Evolutionary conservation across 2,113 vertebrate genomes (phyloP), one percentile per base, ranked within the genome.

Genomic region (Anguilla rostrata): DNA sequence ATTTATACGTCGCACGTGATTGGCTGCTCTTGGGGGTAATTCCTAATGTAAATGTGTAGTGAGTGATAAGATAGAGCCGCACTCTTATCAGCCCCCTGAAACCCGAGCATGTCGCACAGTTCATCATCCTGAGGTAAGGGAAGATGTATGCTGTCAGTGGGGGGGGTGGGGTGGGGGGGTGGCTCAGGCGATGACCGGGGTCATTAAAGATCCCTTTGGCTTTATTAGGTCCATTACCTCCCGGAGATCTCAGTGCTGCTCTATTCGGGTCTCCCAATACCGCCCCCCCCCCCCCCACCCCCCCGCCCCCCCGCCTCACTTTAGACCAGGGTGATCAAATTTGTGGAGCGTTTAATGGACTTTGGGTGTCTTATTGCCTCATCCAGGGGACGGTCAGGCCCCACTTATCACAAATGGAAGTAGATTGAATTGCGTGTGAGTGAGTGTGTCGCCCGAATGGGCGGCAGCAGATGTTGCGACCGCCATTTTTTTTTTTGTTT

Each of bases 61-160:
- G 60, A 39, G 83, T 15, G 26, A 46, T 34, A 75, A 46, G 83
- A 84, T 43, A 16, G n/a, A 16, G 20, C 63, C 0, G 60, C 34
- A 34, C 63, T 84, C 78, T 75, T 84, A n/a, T 84, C 39, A n/a
- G 46, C 63, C 22, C 26, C 40, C 71, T 84, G 83, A 84, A 63
- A 22, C 18, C 39, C 20, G 39, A 22, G 83, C 3, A 29, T 71
- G 57, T 84, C 40, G 39, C 39, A 22, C 39, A 41, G 60, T 84
- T n/a, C 16, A 84, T 84, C 83, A 71, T 71, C 16, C 22, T 8
- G 12, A 5, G 11, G 22, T 40, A 18, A 46, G 43, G 22, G 83
- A 15, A 12, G 60, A 53, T 8, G 41, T 18, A 22, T 41, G 57
- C 83, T 84, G 53, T 84, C 83, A 84, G n/a, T 7, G 9, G 63